Base-by-base conservation (phyloP, 2,797 vertebrate species). In the Gobio occitaniae region DNA sequence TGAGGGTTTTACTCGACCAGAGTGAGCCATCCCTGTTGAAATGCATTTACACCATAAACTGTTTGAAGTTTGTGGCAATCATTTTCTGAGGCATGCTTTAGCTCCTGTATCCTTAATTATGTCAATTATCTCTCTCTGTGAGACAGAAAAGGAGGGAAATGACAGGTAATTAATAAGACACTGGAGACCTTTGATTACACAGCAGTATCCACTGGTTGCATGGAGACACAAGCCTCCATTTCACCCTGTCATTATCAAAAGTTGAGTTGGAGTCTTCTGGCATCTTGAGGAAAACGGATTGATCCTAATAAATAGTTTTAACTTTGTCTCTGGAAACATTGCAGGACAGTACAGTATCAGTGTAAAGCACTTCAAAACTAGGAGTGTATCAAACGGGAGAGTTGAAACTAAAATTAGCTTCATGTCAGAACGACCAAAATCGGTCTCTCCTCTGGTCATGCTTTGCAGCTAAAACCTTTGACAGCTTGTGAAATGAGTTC, bases 401-500 rank as follows among this genome's bases (percentile, higher is more conserved):
- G 59, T 11, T 13, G 52, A 78, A 48, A 47, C 78, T 71, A 50
- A 85, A 80, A 85, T 85, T 41, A 66, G 68, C 29, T 74, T 74
- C 68, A 25, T 54, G 84, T 65, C 77, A 78, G 69, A 72, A 71
- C 19, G 8, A 65, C 32, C 17, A 13, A 70, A 72, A 63, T 72
- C 44, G 41, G 48, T 69, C 17, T 79, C 61, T 79, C 21, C 25
- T 65, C n/a, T 75, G 68, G 29, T 38, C 8, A 1, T 54, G n/a
- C 83, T 59, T 70, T 56, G 48, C 29, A 68, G 47, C 68, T 65
- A 19, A 74, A 82, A 82, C 56, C 72, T 71, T 56, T 82, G 85
- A 80, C 82, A 88, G 84, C 56, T 81, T 78, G 82, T 52, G 41
- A 79, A 84, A 72, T 50, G 32, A 86, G 83, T 72, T 83, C 78